phyloP scores from a whole-genome alignment of 1,140 invertebrate species.

The Drosophila oshimai region DNA sequence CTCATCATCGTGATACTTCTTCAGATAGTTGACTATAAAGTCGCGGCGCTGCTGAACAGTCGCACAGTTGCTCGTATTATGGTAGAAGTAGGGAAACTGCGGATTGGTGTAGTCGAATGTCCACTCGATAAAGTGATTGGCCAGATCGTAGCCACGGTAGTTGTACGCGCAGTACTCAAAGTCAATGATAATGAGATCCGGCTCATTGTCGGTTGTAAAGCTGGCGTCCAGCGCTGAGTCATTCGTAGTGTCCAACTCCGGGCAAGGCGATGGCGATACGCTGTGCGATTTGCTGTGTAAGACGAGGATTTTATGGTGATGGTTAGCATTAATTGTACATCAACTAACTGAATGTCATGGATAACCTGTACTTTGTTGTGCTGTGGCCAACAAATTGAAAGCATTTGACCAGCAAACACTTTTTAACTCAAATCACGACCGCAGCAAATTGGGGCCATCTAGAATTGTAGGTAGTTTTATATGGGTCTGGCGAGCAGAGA shows the following conservation, averaged over 20 bases:
- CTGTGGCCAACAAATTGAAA: conserved; percentile 20
- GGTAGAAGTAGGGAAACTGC: conserved; percentile 90
- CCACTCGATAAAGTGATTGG: conserved; percentile 98
- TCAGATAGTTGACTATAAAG: conserved; percentile 71
- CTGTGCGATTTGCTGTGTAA: conserved; percentile 38
- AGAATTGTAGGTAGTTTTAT: conserved; percentile 68
- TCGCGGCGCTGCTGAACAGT: conserved; percentile 88
- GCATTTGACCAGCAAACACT: conserved; percentile 30
- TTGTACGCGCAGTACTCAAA: conserved; percentile 98
- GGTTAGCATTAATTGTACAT: background rate
- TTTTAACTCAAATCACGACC: conserved; percentile 60
- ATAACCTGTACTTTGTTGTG: conserved; percentile 64
- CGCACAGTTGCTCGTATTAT: conserved; percentile 87
- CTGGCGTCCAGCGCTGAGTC: conserved; percentile 67
- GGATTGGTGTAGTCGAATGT: conserved; percentile 93
- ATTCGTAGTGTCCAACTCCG: conserved; percentile 62
- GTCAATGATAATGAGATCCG: conserved; percentile 92
- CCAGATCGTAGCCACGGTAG: conserved; percentile 96
- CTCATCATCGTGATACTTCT: conserved; percentile 56
- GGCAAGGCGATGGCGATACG: conserved; percentile 40
- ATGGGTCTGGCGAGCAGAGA: conserved; percentile 32
- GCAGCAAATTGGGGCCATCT: conserved; percentile 55
- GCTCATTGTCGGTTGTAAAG: conserved; percentile 82
- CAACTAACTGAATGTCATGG: conserved; percentile 13
- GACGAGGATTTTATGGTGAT: conserved; percentile 1